Evolutionary conservation across 2,113 vertebrate species (phyloP), one percentile per base, ranked within the genome.

Genomic region (Pipra filicauda): DNA sequence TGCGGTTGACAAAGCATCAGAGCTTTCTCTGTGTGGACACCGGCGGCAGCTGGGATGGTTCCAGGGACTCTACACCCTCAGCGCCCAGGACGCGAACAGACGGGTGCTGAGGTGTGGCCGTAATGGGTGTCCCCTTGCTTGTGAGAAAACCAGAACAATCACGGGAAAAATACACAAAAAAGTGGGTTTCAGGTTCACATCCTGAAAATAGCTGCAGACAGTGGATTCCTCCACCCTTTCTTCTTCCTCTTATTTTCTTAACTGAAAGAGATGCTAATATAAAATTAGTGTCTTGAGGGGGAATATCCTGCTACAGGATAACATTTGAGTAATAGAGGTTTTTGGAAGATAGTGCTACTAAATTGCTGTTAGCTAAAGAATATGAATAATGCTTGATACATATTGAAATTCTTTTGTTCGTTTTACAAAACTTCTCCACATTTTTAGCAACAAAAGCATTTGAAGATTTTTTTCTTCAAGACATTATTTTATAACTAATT

Each of bases 41-140:
- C 1, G 43, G 46, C 27, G 18, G 90, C 43, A 7, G 0, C 41
- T 1, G 30, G 27, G 41, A 8, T 8, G 11, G 20, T 12, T 44
- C 11, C 19, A 1, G 57, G 12, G 20, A 2, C 44, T 12, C 5
- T 20, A 19, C 8, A n/a, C 14, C 22, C 46, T 31, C 62, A 13
- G 67, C 52, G 5, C 19, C 19, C 6, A 1, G 3, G 1, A 15
- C n/a, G 9, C 24, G 11, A 7, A 12, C 14, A 5, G 18, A 15
- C 12, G 17, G 20, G 18, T 10, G 64, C 43, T 37, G 37, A 35
- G 41, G n/a, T 11, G 48, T 3, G 44, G 21, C 57, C 3, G 4
- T 7, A 2, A 1, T 2, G 23, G 8, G 9, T 26, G 31, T 19
- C 28, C 16, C 16, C 12, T 18, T 33, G 15, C 30, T 49, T 16